phyloP scores from a whole-genome alignment of 2,888 invertebrate genomes.

The Patella depressa region DNA sequence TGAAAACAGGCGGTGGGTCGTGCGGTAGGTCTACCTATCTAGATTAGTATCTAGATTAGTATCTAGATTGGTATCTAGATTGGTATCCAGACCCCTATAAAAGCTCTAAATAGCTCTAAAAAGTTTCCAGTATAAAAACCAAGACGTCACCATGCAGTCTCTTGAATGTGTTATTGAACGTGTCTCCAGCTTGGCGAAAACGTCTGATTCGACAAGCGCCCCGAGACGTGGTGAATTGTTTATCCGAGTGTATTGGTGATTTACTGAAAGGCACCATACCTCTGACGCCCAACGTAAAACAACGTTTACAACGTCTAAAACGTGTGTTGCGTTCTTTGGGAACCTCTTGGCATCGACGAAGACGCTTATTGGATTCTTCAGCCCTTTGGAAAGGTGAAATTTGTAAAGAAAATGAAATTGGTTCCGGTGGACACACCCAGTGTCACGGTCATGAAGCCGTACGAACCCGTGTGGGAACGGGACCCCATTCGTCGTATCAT shows the following conservation, averaged over 20 bases:
- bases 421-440: neutral
- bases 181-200: no score
- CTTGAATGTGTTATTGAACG: no score
- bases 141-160: no score
- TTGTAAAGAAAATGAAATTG: neutral
- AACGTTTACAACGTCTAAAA: neutral
- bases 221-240: neutral
- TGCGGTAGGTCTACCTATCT: no score
- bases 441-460: neutral
- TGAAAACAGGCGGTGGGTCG: no score
- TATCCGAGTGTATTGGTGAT: neutral
- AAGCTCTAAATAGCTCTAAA: no score
- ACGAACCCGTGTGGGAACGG: neutral
- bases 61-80: no score
- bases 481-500: neutral
- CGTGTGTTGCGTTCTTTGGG: neutral
- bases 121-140: no score
- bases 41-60: no score
- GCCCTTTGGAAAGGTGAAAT: neutral
- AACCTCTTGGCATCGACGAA: neutral
- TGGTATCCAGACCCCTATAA: no score
- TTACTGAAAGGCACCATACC: neutral
- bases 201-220: no score
- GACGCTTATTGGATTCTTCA: neutral
- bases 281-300: neutral